Evolutionary conservation across 92 coral and sea anemone genomes (phyloP), one percentile per base, ranked within the genome.

Genomic region (Paramuricea clavata): DNA sequence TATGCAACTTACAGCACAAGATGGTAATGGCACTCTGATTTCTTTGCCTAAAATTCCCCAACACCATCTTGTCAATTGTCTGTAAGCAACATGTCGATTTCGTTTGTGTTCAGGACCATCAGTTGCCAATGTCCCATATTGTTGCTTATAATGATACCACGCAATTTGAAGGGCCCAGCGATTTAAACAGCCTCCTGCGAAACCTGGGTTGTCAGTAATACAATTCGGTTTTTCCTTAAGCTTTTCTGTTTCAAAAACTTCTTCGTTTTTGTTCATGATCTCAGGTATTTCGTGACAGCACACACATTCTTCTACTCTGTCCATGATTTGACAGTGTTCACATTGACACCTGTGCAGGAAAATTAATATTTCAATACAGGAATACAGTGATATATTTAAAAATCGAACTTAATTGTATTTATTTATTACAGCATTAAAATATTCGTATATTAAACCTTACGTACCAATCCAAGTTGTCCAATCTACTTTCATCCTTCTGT

Each of bases 1-100:
- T 39, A 83, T 74, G 59, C 88, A 85, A 49, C 61, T 85, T n/a
- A 85, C 88, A 16, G 88, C 88, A 74, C 82, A 73, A 34, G 88
- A 73, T 72, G 64, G 88, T 80, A 85, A 67, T 9, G 68, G 67
- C 23, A 85, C 88, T 72, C 88, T 85, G 25, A 74, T 78, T 36
- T 85, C 88, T n/a, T 72, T 85, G 33, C 74, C 88, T 30, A 85
- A 54, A 74, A 57, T 35, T 26, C 82, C 88, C 88, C 88, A 85
- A 59, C 88, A 74, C 88, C 73, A 85, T 60, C 88, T 73, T 23
- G 72, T 81, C 49, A 83, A 76, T 54, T 83, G 87, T 70, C 81
- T 21, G 49, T 65, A 43, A 64, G 80, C 87, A 50, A 83, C 57
- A 65, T 83, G 81, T 41, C 87, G 69, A 23, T 74, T 52, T 33